Evolutionary conservation across 1,140 invertebrate genomes (phyloP), one percentile per base, ranked within the genome.

Genomic region (Phocides pigmalion): DNA sequence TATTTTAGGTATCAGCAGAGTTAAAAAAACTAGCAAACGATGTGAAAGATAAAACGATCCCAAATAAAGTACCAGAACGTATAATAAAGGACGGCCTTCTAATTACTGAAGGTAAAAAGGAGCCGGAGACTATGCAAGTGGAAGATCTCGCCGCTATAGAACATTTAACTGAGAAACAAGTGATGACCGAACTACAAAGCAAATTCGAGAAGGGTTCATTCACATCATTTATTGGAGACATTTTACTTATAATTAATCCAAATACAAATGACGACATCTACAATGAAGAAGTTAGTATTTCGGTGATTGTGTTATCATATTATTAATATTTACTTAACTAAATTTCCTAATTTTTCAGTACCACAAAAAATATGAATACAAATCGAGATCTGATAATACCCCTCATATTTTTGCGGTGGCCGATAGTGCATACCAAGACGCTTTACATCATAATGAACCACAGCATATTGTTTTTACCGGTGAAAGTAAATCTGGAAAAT

Each of bases 341-440:
- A 42, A 22, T 54, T 54, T n/a, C 39, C 39, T 68, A 69, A 35
- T 19, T 41, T 89, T 94, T 44, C 87, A 98, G 96, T 94, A 94
- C 81, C 96, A 97, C 64, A 93, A 93, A 67, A 96, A 95, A 84
- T 98, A 98, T 79, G 94, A 95, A 70, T 96, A 94, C 77, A 97
- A 97, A 85, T 95, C 96, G 0, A 94, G 97, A 71, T 97, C 96
- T 11, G 97, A 98, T 78, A 97, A 98, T 81, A 95, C 95, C 16
- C 97, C 98, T 0, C 98, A 98, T 79, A 96, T 98, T 66, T 99
- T 96, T 86, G 94, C 96, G 0, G 94, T 98, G 1, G 97, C 97
- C 2, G 97, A 98, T 72, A 94, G 95, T 50, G 96, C 96, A 22
- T 97, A 96, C 86, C 96, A 97, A 90, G 95, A 97, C 73, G 95